These are phyloP conservation scores for Argentina silus DNA, from an alignment of 2,797 vertebrate species.

Conservation along the genomic window DNA sequence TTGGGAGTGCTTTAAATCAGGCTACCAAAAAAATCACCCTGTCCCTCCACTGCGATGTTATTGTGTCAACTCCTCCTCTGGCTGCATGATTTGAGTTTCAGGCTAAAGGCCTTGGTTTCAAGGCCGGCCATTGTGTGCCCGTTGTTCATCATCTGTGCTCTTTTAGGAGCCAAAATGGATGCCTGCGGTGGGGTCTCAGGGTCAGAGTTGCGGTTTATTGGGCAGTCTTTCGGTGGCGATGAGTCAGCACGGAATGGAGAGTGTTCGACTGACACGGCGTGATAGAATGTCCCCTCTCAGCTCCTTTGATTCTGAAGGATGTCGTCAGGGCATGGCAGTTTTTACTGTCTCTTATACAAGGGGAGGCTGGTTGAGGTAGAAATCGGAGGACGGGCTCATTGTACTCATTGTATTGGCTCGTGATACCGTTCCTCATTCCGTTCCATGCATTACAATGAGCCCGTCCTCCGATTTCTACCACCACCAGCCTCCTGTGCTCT, in stretches of 20 bases:
- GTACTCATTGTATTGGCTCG: no score
- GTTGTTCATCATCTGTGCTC: background rate
- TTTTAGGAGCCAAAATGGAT: background rate
- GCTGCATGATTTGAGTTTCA: background rate
- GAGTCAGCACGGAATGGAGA: background rate
- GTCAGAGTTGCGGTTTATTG: background rate
- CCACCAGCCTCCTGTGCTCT: no score
- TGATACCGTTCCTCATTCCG: no score
- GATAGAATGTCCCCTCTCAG: background rate
- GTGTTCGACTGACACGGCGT: background rate
- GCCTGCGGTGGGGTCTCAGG: background rate
- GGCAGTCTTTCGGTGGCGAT: background rate
- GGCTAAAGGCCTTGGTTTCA: background rate
- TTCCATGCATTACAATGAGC: no score
- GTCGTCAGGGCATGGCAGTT: no score
- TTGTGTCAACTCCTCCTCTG: background rate
- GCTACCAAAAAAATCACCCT: background rate
- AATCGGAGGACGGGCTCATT: no score
- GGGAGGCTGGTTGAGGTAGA: no score
- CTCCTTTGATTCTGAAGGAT: no score
- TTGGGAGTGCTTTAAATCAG: slow-evolving; percentile 3
- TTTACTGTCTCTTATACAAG: no score
- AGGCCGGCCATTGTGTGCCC: background rate
- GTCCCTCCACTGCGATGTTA: background rate
- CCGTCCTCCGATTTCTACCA: no score